phyloP scores from a whole-genome alignment of 2,888 invertebrate species.

The Cyaniris semiargus region DNA sequence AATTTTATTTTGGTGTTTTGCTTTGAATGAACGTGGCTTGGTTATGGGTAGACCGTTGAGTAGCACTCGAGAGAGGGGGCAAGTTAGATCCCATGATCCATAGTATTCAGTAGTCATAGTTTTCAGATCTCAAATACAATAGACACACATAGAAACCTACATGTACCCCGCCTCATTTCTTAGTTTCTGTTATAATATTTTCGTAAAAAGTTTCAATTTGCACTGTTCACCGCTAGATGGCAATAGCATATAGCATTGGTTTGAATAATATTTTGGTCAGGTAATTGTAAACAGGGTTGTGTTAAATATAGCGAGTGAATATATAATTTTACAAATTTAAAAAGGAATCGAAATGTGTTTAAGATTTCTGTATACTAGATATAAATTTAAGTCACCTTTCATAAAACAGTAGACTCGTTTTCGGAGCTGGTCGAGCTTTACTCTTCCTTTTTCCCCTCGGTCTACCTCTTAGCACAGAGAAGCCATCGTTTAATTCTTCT shows the following conservation, averaged over 20 bases:
- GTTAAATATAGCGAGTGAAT: background rate
- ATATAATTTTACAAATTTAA: no score
- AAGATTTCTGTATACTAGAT: background rate
- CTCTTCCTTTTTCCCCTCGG: constrained; percentile 72
- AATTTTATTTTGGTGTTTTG: background rate
- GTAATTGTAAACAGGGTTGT: background rate
- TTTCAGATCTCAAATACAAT: no score
- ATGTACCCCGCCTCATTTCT: no score
- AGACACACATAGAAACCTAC: no score
- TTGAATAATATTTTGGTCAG: background rate
- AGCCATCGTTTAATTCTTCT: constrained; percentile 67
- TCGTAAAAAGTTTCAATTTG: background rate
- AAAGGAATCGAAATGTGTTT: background rate
- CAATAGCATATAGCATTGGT: background rate
- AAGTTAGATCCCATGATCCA: no score
- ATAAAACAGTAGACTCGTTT: constrained; percentile 65
- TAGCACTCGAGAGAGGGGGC: no score
- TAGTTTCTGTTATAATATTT: no score
- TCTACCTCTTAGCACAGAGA: constrained; percentile 63
- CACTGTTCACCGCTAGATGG: background rate
- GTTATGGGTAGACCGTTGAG: background rate
- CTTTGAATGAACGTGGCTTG: background rate
- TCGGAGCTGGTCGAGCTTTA: constrained; percentile 66
- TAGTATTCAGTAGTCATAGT: no score
- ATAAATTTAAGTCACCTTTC: constrained; percentile 72